A percentile compares a stretch with the other conserved stretches of the same genome.
phyloP scores from a whole-genome alignment of 2,113 vertebrate species.

The Cyprichromis sp. region DNA sequence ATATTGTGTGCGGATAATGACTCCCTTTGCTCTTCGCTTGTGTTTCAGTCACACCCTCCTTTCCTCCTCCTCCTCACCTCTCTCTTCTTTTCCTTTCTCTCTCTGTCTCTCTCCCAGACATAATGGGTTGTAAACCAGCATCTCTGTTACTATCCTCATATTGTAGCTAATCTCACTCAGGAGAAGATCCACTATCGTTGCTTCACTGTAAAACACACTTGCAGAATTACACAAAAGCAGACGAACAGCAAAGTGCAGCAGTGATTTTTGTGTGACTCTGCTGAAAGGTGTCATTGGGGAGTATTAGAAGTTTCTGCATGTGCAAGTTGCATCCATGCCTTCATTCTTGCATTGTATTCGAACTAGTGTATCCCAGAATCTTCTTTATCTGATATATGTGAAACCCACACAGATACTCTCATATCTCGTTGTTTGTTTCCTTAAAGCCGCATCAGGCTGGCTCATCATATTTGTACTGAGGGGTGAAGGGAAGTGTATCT shows the following conservation, averaged over 20 bases:
- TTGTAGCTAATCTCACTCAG: constrained; percentile 26
- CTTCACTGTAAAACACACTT: background rate
- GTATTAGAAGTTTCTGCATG: background rate
- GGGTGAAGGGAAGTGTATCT: constrained; percentile 70
- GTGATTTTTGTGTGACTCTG: background rate
- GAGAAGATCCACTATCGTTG: constrained; percentile 4
- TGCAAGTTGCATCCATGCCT: background rate
- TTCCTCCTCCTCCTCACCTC: constrained; percentile 18
- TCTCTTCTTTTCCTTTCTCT: background rate
- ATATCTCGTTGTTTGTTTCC: constrained; percentile 25
- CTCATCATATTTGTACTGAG: constrained; percentile 56
- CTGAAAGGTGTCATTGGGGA: background rate
- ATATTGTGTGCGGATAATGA: background rate
- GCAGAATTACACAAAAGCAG: background rate
- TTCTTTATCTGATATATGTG: background rate
- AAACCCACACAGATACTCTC: background rate
- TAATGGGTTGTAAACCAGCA: constrained; percentile 49
- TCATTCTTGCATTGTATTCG: background rate
- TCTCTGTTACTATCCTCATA: constrained; percentile 27
- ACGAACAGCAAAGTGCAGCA: background rate
- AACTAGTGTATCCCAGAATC: background rate
- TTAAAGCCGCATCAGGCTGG: constrained; percentile 30
- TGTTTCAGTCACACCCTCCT: constrained; percentile 40
- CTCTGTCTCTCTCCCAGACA: constrained; percentile 1
- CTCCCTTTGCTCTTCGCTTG: constrained; percentile 16